These are phyloP conservation scores for Copidosoma floridanum DNA, from an alignment of 1,140 invertebrate genomes.

Conservation along the genomic window DNA sequence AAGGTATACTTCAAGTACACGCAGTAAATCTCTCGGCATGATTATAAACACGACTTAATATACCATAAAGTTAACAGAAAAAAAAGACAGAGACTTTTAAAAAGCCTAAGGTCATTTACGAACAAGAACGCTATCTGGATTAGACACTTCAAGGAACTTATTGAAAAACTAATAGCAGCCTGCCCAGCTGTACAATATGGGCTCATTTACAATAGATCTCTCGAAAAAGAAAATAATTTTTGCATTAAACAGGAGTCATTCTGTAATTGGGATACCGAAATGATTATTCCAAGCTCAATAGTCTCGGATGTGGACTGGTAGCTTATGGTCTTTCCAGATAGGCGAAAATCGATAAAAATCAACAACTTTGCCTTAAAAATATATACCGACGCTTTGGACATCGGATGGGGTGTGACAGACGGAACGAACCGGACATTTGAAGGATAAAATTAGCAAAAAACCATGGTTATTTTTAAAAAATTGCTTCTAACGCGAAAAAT, in stretches of 20 bases:
- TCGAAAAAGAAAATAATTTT: conserved; percentile 1
- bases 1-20: conserved; percentile 3
- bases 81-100: not conserved
- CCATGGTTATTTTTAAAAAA: too few species aligned
- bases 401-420: conserved; percentile 12
- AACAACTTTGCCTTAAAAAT: not conserved
- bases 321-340: not conserved
- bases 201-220: not conserved
- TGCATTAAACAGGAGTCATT: not conserved
- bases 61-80: not conserved
- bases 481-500: too few species aligned
- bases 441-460: not conserved
- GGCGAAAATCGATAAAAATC: not conserved
- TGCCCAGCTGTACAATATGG: conserved; percentile 3
- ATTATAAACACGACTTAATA: conserved; percentile 6
- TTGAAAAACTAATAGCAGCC: not conserved
- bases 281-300: not conserved
- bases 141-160: not conserved
- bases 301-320: not conserved
- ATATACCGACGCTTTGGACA: conserved; percentile 3
- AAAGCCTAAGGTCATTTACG: not conserved
- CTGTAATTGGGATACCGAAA: not conserved
- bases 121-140: conserved; percentile 3
- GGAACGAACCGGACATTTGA: not conserved
- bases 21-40: conserved; percentile 16